These are phyloP conservation scores for Drosophila anomalipes DNA, from an alignment of 2,888 invertebrate genomes.

Conservation along the genomic window DNA sequence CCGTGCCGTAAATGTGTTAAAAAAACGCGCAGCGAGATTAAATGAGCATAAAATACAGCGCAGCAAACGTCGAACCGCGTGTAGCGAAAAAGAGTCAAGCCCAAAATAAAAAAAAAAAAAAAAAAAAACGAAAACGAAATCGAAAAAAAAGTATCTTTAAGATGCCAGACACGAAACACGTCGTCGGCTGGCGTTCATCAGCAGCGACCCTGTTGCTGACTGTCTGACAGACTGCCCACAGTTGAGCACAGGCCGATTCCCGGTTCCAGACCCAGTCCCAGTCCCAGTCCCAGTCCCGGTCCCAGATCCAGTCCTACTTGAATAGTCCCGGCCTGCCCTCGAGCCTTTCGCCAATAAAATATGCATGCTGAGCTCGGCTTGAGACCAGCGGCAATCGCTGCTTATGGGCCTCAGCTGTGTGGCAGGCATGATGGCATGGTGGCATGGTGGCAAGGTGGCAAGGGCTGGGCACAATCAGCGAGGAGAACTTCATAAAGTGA, in stretches of 20 bases:
- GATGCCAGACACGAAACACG: constrained; percentile 77
- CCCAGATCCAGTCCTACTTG: constrained; percentile 47
- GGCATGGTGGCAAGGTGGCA: not conserved
- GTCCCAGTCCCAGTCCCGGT: constrained; percentile 15
- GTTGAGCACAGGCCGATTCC: constrained; percentile 14
- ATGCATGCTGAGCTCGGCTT: constrained; percentile 71
- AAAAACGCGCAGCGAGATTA: constrained; percentile 78
- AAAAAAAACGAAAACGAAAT: not conserved
- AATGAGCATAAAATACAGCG: constrained; percentile 79
- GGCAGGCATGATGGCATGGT: constrained; percentile 7
- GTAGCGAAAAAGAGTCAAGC: constrained; percentile 50
- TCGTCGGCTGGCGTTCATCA: constrained; percentile 73
- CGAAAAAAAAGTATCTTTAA: constrained; percentile 60
- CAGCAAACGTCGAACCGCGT: constrained; percentile 50
- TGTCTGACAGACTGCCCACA: constrained; percentile 64
- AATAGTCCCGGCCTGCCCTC: constrained; percentile 42
- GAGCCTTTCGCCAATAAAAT: constrained; percentile 72
- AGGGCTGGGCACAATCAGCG: constrained; percentile 39
- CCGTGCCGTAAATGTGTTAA: constrained; percentile 75
- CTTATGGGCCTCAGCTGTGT: constrained; percentile 28
- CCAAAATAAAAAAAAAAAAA: constrained; percentile 9
- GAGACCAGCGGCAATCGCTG: constrained; percentile 60
- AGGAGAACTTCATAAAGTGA: constrained; percentile 74
- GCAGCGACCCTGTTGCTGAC: constrained; percentile 58
- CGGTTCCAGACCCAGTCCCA: constrained; percentile 20